Conservation (phyloP, 2,797 vertebrate genomes). For the Ataeniobius toweri region DNA sequence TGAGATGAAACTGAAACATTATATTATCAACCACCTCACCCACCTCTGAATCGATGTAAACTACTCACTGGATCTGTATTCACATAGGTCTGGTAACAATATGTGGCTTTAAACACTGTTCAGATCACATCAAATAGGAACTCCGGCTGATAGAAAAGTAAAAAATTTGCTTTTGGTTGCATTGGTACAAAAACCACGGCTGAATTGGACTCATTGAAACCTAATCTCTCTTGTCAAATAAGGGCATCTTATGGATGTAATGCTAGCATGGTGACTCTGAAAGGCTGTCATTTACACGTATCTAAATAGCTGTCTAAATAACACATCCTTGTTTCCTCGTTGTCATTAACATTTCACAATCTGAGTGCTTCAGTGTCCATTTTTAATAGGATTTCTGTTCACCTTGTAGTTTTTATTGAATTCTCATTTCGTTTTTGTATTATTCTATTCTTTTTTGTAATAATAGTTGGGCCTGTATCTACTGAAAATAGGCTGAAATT, state of each 20-base stretch:
- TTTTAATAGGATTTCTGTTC: constrained; percentile 19
- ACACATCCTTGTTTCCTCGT: constrained; percentile 4
- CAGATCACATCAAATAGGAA: neutral
- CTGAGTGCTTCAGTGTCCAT: constrained; percentile 23
- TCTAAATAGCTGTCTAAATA: constrained; percentile 3
- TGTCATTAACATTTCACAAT: constrained; percentile 13
- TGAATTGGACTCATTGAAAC: constrained; percentile 1
- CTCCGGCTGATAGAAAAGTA: constrained; percentile 2
- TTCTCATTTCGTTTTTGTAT: constrained; percentile 34
- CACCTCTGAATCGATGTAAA: neutral
- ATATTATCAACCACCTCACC: neutral
- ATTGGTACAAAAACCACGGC: neutral
- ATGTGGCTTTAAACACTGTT: neutral
- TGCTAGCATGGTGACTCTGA: neutral
- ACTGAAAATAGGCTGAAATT: constrained; percentile 50
- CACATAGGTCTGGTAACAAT: neutral
- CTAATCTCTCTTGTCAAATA: neutral
- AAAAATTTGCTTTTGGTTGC: neutral
- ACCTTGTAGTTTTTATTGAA: constrained; percentile 22
- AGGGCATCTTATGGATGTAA: neutral
- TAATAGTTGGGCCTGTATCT: constrained; percentile 20
- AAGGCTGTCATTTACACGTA: constrained; percentile 15
- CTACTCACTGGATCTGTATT: neutral
- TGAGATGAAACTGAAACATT: neutral
- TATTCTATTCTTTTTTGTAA: constrained; percentile 25